Base-by-base conservation (phyloP, 1,140 invertebrate species). In the Psix sp. region DNA sequence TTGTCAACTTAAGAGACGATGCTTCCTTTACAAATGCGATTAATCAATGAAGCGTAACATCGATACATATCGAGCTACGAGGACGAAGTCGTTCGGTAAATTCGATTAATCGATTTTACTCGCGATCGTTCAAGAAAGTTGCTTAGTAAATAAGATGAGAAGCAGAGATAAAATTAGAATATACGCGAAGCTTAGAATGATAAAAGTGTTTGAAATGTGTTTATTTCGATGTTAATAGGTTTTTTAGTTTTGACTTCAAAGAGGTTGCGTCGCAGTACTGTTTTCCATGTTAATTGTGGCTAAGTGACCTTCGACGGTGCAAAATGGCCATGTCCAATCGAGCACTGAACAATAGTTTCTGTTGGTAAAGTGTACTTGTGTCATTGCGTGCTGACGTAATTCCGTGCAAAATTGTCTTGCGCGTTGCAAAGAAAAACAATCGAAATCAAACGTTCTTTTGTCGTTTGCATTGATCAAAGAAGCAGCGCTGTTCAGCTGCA, bases 311-410 rank as follows among this genome's bases (percentile, higher is more conserved):
- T 72, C 59, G 68, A 15, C 45, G 31, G 38, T 72, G 68, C 21
- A 72, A 72, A 72, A 52, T 63, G 45, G 60, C 60, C 68, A 60
- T 72, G 51, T 72, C 52, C 17, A 59, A 72, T 72, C 52, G 52
- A 38, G 33, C 40, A 29, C 15, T 42, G 38, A 59, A 72, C 68
- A 72, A 72, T 65, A 38, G 68, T 65, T 72, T 65, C 68, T 48
- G 52, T 65, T 65, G 52, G 65, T 72, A 65, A 33, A 45, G 54
- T 36, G 18, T 72, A 59, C 24, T 52, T 33, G 68, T 51, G 68
- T 72, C 68, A 72, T 51, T 72, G 59, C 59, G 29, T 29, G 68
- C 33, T 72, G 60, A 65, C 54, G 60, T 60, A 72, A 72, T 59
- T 33, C 48, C 38, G 31, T 54, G 60, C 60, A 35, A 72, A 72